phyloP scores from a whole-genome alignment of 2,797 vertebrate species.

The Okamejei kenojei region DNA sequence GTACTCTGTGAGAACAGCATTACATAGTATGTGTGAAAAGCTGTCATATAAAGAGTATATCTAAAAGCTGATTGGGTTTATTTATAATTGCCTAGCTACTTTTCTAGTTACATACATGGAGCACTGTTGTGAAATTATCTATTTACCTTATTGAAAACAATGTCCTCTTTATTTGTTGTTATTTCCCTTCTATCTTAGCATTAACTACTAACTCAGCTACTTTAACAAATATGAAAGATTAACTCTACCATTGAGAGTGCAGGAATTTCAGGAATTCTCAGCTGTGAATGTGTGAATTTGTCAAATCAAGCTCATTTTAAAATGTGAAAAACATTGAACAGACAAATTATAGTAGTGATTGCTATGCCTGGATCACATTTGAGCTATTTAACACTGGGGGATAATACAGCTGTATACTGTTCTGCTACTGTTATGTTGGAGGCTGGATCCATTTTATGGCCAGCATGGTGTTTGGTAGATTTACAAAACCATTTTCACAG shows the following conservation, averaged over 20 bases:
- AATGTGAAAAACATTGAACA: not conserved
- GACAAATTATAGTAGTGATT: not conserved
- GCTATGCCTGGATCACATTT: not conserved
- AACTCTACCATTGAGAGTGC: not conserved
- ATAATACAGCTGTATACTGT: not conserved
- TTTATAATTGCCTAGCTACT: not conserved
- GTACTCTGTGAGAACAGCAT: not conserved
- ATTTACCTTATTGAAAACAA: conserved; percentile 58
- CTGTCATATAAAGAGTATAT: not conserved
- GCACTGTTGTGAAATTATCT: not conserved
- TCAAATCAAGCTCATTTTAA: not conserved
- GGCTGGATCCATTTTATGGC: not conserved
- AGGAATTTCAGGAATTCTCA: not conserved
- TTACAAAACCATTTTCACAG: not conserved
- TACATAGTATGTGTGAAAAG: not conserved
- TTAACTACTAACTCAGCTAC: conserved; percentile 50
- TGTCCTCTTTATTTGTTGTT: conserved; percentile 51
- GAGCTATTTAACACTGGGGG: not conserved
- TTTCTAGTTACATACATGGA: not conserved
- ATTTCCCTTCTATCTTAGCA: conserved; percentile 53
- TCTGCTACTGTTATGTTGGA: not conserved
- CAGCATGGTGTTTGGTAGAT: not conserved
- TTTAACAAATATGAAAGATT: not conserved
- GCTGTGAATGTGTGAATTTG: not conserved
- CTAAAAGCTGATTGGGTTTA: not conserved